Evolutionary conservation across 2,797 vertebrate species (phyloP).

Genomic region (Bryconaethiops microstoma): DNA sequence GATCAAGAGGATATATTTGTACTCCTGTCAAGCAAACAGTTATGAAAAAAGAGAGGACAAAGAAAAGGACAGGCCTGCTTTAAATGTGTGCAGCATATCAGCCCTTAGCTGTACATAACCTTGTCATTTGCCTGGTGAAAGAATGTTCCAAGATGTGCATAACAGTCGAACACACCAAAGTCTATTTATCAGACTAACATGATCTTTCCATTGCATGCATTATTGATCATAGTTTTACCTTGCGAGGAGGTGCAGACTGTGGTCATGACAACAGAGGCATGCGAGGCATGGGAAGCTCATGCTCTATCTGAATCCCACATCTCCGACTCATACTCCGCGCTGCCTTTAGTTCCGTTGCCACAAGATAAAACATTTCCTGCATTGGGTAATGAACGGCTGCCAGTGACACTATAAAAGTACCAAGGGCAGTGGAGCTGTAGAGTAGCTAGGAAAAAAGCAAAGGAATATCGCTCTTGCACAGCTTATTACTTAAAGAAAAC

Average conservation of each 20-base stretch:
- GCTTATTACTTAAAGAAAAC: slow-evolving; percentile 1
- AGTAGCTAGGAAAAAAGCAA: background rate
- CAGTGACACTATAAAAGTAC: background rate
- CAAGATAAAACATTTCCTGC: slow-evolving; percentile 25
- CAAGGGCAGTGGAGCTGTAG: background rate
- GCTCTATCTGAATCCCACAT: slow-evolving; percentile 30
- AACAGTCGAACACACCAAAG: slow-evolving; percentile 2
- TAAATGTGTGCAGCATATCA: background rate
- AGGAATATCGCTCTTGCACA: background rate
- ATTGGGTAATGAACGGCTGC: slow-evolving; percentile 24
- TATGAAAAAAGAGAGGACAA: background rate
- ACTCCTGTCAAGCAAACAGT: background rate
- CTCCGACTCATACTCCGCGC: background rate
- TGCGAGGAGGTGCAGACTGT: slow-evolving; percentile 22
- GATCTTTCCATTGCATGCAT: slow-evolving; percentile 11
- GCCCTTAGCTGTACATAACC: slow-evolving; percentile 2
- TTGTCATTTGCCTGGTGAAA: slow-evolving; percentile 11
- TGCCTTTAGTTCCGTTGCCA: slow-evolving; percentile 6
- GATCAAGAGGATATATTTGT: background rate
- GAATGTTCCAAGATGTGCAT: background rate
- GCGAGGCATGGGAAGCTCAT: slow-evolving; percentile 4
- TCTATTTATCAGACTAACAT: slow-evolving; percentile 27
- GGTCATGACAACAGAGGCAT: slow-evolving; percentile 44
- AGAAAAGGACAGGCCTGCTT: background rate
- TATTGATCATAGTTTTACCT: slow-evolving; percentile 34